Base-by-base conservation (phyloP, 1,140 invertebrate species). In the Drosophila nannoptera region DNA sequence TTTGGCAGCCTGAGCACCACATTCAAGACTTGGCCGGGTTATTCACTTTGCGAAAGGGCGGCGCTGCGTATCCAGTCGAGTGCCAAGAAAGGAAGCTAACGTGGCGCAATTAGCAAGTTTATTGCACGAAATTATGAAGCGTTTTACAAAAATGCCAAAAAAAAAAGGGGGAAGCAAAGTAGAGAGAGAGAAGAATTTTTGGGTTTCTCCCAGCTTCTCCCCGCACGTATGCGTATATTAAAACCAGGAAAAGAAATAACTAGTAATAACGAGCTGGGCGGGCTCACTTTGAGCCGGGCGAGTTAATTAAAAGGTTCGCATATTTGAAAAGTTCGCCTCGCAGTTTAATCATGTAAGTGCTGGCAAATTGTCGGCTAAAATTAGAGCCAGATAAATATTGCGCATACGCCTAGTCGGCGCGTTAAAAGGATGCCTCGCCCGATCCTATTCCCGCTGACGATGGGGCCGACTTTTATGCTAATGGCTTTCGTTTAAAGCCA, bases 401-500 rank as follows among this genome's bases (percentile, higher is more conserved):
- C 81, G 76, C 76, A 83, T 84, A 80, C 80, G 80, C 80, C 76
- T 76, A 80, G 76, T 67, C 52, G 48, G 38, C 64, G 77, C 65
- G 69, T 78, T 83, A 78, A 83, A 83, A 78, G 75, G 72, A 84
- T 75, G 71, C 69, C 59, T 48, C 49, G 36, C 29, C 33, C 69
- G 63, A 38, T 50, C 56, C 35, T 56, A 35, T 52, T 48, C 61
- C 60, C 75, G 64, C 73, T 80, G 73, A 64, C 74, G 73, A 76
- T 77, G 22, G 22, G 22, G 77, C 81, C 81, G 77, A 86, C 81
- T 86, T 86, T 86, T 86, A 86, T 86, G 81, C 81, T 86, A 86
- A 86, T 86, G 81, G 81, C 76, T 86, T 86, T 86, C 81, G 81
- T 71, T 86, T 86, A 86, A 86, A 86, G 81, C 82, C 81, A 86